Conservation (phyloP, 2,797 vertebrate species). For the Coracias cyanogaster region DNA sequence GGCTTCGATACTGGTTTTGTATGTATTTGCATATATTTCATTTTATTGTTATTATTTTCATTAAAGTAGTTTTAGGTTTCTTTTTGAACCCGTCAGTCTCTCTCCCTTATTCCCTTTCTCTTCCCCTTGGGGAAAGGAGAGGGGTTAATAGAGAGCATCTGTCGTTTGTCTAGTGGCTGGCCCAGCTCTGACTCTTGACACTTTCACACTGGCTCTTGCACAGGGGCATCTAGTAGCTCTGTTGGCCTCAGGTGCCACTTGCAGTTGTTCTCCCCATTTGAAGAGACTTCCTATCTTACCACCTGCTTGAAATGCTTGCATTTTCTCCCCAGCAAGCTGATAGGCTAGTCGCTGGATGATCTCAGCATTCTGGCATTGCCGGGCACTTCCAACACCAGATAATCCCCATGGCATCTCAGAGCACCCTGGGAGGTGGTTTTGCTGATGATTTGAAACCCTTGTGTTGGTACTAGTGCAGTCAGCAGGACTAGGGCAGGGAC, state of each 20-base stretch:
- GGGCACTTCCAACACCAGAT: fast-evolving
- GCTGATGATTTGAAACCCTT: neutral
- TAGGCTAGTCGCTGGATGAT: neutral
- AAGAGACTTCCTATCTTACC: neutral
- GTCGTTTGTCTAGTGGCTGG: neutral
- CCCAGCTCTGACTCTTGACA: neutral
- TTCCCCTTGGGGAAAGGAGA: neutral
- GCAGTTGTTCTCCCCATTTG: neutral
- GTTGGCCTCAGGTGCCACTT: neutral
- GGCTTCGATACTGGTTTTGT: neutral
- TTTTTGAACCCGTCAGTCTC: neutral
- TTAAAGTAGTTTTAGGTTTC: neutral
- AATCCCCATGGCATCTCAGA: neutral
- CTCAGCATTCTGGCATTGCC: neutral
- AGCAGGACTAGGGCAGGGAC: neutral
- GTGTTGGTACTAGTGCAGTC: neutral
- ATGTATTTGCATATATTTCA: neutral
- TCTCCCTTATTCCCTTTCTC: neutral
- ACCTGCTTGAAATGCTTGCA: neutral
- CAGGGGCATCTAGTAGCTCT: neutral
- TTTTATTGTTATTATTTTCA: neutral
- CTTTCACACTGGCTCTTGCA: too few species aligned
- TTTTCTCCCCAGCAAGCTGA: neutral
- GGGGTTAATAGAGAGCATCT: neutral
- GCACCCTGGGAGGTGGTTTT: neutral